Base-by-base conservation (phyloP, 2,797 vertebrate genomes). In the Myotis pilosus region DNA sequence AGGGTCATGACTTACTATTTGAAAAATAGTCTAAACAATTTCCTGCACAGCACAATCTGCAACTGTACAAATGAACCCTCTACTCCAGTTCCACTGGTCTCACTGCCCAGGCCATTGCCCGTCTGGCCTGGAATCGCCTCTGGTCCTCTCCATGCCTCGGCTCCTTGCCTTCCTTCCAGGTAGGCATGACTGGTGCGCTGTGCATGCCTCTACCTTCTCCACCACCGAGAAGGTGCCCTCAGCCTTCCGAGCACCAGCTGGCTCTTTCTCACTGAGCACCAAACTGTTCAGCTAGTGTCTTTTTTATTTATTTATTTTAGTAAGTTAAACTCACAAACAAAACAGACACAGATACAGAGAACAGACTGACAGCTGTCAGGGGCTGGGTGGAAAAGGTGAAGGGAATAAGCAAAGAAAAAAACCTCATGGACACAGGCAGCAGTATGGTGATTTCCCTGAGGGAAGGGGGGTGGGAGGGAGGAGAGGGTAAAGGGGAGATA, bases 21-120 rank as follows among this genome's bases (percentile, higher is more conserved):
- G 55, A 64, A 87, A 94, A 89, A 71, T 17, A 68, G 11, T 49
- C 68, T 88, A 79, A 55, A 87, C 82, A 74, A 22, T 53, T 75
- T 69, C 17, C 47, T 80, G 49, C 30, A 33, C 3, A 44, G 60
- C n/a, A 44, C 19, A 15, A 55, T 81, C 44, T 62, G 33, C 1
- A 49, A 72, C 30, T 71, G 60, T 23, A 44, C 5, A 55, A 85
- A 33, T 36, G 69, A 55, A 25, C 16, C 55, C 41, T 95, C 69
- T 38, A 16, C 55, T 41, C n/a, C 44, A 16, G 19, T 72, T 55
- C 19, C 7, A 51, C 3, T 53, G 66, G 47, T 25, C 22, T 72
- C 44, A 33, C 7, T 33, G 22, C 20, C 44, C 49, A 30, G 83
- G 75, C 53, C 41, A 22, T 0, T 44, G 41, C 36, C 41, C 22